Evolutionary conservation across 2,797 vertebrate genomes (phyloP), one percentile per base, ranked within the genome.

Genomic region (Atherinosoma microstoma): DNA sequence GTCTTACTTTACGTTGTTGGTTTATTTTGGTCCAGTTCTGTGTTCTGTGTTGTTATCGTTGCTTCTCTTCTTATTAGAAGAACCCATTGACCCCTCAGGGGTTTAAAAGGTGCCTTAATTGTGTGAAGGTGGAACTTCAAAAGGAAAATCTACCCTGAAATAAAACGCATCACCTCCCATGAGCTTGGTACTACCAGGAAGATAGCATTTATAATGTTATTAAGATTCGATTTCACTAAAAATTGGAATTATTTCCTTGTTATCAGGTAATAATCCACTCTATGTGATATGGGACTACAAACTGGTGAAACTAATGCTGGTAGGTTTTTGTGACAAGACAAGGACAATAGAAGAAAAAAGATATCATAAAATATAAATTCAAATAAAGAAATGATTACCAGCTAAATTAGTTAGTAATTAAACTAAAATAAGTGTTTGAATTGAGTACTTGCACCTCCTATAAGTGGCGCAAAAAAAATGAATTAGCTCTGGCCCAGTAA

Each of bases 61-160:
- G 87, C 79, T 91, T 95, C 92, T 95, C 85, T 95, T 94, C 93
- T 96, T 94, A 94, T 94, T 95, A 92, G 94, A 96, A 95, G 94
- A 94, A 94, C 89, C 81, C 85, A 82, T 94, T 92, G 87, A 94
- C 94, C 95, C 92, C 67, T 83, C 70, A 82, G 86, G 89, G 93
- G 87, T 93, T 93, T 92, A 91, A 92, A 93, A 93, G 93, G 88
- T 94, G 94, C 94, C 94, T 94, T 94, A 91, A 92, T 94, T 94
- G 91, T 94, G 91, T 92, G 90, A 95, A 95, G 93, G 88, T 93
- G 86, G 84, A 85, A 88, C 75, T 82, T 85, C 42, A 69, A 81
- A 75, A 80, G 73, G 81, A 84, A 64, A 86, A 76, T 84, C 81
- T 85, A 83, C 84, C 82, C 83, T 84, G 73, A 85, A 85, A 82